Conservation (phyloP, 1,140 invertebrate genomes). For the Lutraria rhynchaena region DNA sequence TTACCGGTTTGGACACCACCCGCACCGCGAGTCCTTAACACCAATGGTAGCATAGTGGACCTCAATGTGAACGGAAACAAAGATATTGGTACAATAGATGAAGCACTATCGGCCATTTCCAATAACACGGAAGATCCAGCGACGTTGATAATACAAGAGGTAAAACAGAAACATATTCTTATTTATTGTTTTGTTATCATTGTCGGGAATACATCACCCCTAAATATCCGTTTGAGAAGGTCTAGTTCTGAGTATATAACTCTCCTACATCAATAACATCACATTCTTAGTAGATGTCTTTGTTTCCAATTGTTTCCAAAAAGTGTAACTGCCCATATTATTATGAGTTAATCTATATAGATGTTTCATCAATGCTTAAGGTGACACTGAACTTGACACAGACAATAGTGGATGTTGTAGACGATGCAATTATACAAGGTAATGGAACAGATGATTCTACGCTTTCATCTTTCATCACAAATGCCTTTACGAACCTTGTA, state of each 20-base stretch:
- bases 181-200: too few species aligned
- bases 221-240: too few species aligned
- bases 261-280: too few species aligned
- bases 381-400: conserved; percentile 10
- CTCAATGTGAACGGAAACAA: conserved; percentile 4
- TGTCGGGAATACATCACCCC: too few species aligned
- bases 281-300: too few species aligned
- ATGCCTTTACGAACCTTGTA: conserved; percentile 43
- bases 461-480: conserved; percentile 25
- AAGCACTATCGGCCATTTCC: not conserved
- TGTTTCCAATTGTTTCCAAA: too few species aligned
- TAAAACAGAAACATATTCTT: too few species aligned
- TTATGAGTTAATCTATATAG: too few species aligned
- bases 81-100: conserved; percentile 10
- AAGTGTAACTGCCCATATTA: too few species aligned
- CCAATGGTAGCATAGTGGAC: conserved; percentile 15
- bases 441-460: conserved; percentile 7
- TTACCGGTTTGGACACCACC: conserved; percentile 37
- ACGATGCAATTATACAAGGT: conserved; percentile 16
- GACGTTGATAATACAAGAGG: conserved; percentile 44
- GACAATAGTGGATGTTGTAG: not conserved
- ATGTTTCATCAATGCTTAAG: too few species aligned
- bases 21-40: conserved; percentile 17
- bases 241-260: too few species aligned
- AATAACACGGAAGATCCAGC: conserved; percentile 31